Base-by-base conservation (phyloP, 2,888 invertebrate genomes). In the Isoperla grammatica region DNA sequence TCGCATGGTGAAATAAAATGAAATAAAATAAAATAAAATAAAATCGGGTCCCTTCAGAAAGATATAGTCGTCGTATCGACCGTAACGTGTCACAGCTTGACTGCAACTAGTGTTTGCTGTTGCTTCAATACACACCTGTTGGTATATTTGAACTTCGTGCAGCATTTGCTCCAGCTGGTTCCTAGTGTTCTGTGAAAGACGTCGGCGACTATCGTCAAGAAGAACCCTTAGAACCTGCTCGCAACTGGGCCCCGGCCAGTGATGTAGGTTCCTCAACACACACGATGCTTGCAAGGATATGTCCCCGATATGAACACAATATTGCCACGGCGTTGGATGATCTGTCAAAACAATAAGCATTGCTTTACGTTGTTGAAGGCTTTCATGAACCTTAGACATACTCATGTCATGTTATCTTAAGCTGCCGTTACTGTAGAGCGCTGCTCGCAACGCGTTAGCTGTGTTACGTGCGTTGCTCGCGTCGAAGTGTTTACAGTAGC, bases 71-170 rank as follows among this genome's bases (percentile, higher is more conserved):
- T n/a, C n/a, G n/a, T n/a, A n/a, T n/a, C n/a, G n/a, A n/a, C n/a
- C n/a, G n/a, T n/a, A n/a, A n/a, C n/a, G n/a, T n/a, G n/a, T n/a
- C n/a, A n/a, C n/a, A n/a, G n/a, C n/a, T n/a, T n/a, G n/a, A n/a
- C n/a, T n/a, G n/a, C n/a, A n/a, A n/a, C n/a, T 57, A 37, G 46
- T 22, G 35, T 61, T 39, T 54, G n/a, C n/a, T 56, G 62, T 58
- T 8, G 20, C 4, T 35, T 67, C 68, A 66, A 75, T n/a, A n/a
- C n/a, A n/a, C n/a, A 83, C 83, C 77, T 80, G 77, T 60, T 84
- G 81, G 69, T 85, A 86, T 1, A 86, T 73, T 49, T 81, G 79
- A 66, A 87, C 82, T 68, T 81, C 81, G n/a, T 78, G 71, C 63
- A 83, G 76, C 77, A 82, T 84, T 49, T 77, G 74, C 17, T 78